Evolutionary conservation across 1,140 invertebrate species (phyloP), one percentile per base, ranked within the genome.

Genomic region (Chironomus striatipennis): DNA sequence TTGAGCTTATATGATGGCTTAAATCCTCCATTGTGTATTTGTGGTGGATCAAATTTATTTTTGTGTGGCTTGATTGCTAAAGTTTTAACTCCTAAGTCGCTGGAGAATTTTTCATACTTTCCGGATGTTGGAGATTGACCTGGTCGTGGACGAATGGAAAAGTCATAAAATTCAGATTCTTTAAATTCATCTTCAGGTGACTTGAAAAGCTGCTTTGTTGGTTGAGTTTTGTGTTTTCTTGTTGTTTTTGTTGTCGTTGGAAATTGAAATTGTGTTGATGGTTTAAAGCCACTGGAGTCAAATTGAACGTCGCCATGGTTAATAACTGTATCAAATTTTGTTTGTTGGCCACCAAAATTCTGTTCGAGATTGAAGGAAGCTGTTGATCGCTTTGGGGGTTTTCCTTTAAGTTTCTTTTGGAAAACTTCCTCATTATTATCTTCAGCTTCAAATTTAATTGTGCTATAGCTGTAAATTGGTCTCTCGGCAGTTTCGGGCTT

Each of bases 21-120:
- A 17, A 74, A 74, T 18, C 42, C 47, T 8, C 47, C 65, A 70
- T 57, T 57, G 5, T 70, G 65, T 2, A 70, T 8, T n/a, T 57
- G 12, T 20, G 65, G 17, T 70, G 65, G 65, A 70, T 70, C 65
- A 70, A 70, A 70, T 70, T 70, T 70, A 70, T 70, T 70, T 12
- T 70, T 70, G 20, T 70, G 65, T 70, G 65, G 7, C 10, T 70
- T 70, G 7, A 70, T 70, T 70, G n/a, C 65, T 8, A 70, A 12
- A 7, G 65, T 8, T 20, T 70, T 70, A 9, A 70, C 65, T 0
- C 65, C 65, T 12, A 70, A 70, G 20, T 70, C 65, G 20, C 65
- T 70, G 20, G 65, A 20, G 18, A 70, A 70, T 21, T 70, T 70
- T 20, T 70, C 65, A 70, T 18, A 70, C 17, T 70, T 70, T 34